A percentile compares a stretch with the other conserved stretches of the same genome.
These are phyloP conservation scores for Venusia cambrica DNA, from an alignment of 2,888 invertebrate species.

Conservation along the genomic window DNA sequence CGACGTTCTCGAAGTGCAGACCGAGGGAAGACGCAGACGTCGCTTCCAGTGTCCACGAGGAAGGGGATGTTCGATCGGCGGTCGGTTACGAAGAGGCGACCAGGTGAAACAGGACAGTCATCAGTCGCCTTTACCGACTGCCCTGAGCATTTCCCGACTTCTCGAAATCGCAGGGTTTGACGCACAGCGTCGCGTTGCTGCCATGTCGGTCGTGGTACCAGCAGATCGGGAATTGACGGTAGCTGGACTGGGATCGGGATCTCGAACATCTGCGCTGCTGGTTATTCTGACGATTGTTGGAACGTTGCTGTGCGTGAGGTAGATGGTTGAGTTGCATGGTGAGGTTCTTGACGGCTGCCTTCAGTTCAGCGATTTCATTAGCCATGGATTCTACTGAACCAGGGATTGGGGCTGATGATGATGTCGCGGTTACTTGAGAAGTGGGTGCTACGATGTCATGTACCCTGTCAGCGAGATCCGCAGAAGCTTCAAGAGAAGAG, in stretches of 20 bases:
- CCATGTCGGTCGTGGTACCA: slow-evolving; percentile 13
- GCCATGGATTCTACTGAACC: slow-evolving; percentile 9
- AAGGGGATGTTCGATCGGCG: slow-evolving; percentile 6
- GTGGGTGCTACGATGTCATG: slow-evolving; percentile 9
- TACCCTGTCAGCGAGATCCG: slow-evolving; percentile 9
- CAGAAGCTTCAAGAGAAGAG: too few species aligned
- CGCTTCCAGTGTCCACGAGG: slow-evolving; percentile 8
- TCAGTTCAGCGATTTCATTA: slow-evolving; percentile 8
- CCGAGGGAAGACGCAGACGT: slow-evolving; percentile 25
- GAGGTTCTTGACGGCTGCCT: slow-evolving; percentile 7
- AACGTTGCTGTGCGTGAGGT: background rate
- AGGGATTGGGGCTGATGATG: background rate
- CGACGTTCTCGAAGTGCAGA: slow-evolving; percentile 18
- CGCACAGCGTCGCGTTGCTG: slow-evolving; percentile 6
- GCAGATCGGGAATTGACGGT: slow-evolving; percentile 8
- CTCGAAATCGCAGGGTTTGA: slow-evolving; percentile 11
- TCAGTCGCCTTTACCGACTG: slow-evolving; percentile 17
- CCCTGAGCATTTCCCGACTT: slow-evolving; percentile 13
- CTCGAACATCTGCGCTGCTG: slow-evolving; percentile 2
- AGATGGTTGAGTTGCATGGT: slow-evolving; percentile 10
- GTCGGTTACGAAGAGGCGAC: slow-evolving; percentile 20
- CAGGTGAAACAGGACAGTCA: slow-evolving; percentile 16
- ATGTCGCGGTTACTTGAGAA: slow-evolving; percentile 2
- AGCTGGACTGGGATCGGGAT: slow-evolving; percentile 11
- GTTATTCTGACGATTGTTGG: background rate